These are phyloP conservation scores for Cecropterus lyciades DNA, from an alignment of 1,140 invertebrate species.

Conservation along the genomic window DNA sequence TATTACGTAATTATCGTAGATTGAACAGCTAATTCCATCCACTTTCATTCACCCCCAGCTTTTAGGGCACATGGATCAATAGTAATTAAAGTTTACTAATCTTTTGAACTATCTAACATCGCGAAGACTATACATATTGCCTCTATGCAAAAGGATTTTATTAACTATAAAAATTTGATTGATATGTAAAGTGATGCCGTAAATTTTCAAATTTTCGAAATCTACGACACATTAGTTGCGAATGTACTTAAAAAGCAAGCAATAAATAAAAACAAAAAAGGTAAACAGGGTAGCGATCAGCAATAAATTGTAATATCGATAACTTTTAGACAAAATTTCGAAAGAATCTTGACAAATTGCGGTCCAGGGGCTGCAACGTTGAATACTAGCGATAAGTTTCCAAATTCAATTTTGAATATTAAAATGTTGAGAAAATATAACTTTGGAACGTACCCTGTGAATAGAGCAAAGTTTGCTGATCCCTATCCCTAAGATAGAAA, in stretches of 20 bases:
- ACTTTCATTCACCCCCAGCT: too few species aligned
- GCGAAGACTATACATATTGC: too few species aligned
- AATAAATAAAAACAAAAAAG: constrained; percentile 24
- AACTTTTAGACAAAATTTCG: not conserved
- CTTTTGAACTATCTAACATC: too few species aligned
- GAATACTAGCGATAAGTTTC: not conserved
- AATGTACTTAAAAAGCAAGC: not conserved
- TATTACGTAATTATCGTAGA: too few species aligned
- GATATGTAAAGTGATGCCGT: not conserved
- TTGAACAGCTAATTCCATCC: too few species aligned
- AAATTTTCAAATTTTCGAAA: not conserved
- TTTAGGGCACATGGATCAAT: too few species aligned
- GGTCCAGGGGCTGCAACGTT: not conserved
- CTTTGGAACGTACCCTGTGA: too few species aligned
- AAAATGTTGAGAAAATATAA: not conserved
- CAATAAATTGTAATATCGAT: constrained; percentile 12
- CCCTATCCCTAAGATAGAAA: too few species aligned
- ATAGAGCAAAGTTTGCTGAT: too few species aligned
- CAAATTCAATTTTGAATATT: not conserved
- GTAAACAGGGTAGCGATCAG: not conserved
- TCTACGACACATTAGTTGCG: not conserved
- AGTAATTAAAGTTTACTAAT: too few species aligned
- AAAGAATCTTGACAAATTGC: not conserved
- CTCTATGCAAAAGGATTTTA: too few species aligned
- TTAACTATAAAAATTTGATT: not conserved